Percentiles rank a stretch among this genome's conserved stretches.
Conservation (phyloP, 2,888 invertebrate species). For the Tachystola acroxantha region DNA sequence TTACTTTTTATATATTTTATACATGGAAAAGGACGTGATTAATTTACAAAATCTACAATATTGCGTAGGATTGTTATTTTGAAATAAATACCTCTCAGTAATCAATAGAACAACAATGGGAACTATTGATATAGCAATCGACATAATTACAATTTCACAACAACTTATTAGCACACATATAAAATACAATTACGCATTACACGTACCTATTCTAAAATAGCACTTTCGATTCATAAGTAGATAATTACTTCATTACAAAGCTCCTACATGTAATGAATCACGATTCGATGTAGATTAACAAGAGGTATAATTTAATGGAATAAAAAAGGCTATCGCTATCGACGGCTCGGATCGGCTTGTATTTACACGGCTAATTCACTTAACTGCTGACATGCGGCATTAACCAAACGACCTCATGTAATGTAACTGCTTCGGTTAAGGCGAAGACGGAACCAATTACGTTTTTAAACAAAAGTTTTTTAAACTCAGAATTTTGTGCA, state of each 20-base stretch:
- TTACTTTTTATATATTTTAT: too few species aligned
- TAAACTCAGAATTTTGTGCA: constrained; percentile 9
- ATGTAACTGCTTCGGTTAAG: constrained; percentile 44
- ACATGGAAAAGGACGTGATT: too few species aligned
- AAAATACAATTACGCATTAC: background rate
- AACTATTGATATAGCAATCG: too few species aligned
- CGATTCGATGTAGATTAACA: background rate
- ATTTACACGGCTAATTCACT: constrained; percentile 52
- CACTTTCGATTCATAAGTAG: constrained; percentile 17
- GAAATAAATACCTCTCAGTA: too few species aligned
- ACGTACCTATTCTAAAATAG: constrained; percentile 6
- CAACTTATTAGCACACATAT: background rate
- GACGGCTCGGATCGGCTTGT: constrained; percentile 16
- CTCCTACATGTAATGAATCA: constrained; percentile 6
- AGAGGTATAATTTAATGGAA: constrained; percentile 14
- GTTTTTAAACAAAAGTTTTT: too few species aligned
- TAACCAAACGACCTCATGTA: constrained; percentile 29
- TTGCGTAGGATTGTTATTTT: too few species aligned
- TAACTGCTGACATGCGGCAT: constrained; percentile 43
- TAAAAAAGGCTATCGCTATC: constrained; percentile 15
- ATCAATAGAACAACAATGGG: too few species aligned
- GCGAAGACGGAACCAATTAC: constrained; percentile 18
- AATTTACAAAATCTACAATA: too few species aligned
- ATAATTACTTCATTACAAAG: constrained; percentile 19
- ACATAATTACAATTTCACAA: background rate